Percentiles rank a stretch among this genome's conserved stretches.
Conservation (phyloP, 2,888 invertebrate genomes). For the Lasioglossum zephyrum region DNA sequence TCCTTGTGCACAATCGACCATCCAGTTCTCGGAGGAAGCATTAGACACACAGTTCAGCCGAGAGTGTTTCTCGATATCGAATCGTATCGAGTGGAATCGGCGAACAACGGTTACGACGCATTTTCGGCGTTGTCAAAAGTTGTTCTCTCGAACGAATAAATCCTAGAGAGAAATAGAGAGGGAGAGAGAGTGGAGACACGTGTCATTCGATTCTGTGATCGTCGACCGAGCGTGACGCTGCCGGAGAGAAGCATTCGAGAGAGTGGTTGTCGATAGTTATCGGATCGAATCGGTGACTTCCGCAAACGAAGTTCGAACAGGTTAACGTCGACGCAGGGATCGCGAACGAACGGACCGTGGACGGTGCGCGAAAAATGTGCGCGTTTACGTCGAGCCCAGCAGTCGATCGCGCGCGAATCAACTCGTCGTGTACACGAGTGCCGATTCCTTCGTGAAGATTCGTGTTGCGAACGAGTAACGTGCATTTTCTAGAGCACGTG, state of each 20-base stretch:
- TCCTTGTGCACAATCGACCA: background rate
- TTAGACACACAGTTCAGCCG: background rate
- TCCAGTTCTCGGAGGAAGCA: slow-evolving; percentile 15
- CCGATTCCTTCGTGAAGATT: background rate
- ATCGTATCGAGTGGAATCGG: background rate
- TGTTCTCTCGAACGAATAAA: background rate
- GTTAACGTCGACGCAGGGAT: background rate
- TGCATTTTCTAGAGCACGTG: slow-evolving; percentile 33
- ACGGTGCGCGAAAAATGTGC: slow-evolving; percentile 25
- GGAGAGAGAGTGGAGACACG: background rate
- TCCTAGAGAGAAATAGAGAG: background rate
- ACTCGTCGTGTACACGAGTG: background rate
- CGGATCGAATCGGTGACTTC: slow-evolving; percentile 1
- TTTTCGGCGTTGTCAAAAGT: background rate
- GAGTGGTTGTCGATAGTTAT: background rate
- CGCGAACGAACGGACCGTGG: slow-evolving; percentile 7
- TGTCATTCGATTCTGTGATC: background rate
- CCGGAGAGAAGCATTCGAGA: background rate
- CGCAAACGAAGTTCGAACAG: background rate
- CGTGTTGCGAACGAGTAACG: slow-evolving; percentile 18
- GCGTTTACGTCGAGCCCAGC: background rate
- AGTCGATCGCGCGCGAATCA: slow-evolving; percentile 5
- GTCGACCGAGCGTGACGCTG: background rate
- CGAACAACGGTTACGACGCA: background rate
- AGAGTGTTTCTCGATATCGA: background rate